phyloP scores from a whole-genome alignment of 1,140 invertebrate species.

The Drosophila ogumai region DNA sequence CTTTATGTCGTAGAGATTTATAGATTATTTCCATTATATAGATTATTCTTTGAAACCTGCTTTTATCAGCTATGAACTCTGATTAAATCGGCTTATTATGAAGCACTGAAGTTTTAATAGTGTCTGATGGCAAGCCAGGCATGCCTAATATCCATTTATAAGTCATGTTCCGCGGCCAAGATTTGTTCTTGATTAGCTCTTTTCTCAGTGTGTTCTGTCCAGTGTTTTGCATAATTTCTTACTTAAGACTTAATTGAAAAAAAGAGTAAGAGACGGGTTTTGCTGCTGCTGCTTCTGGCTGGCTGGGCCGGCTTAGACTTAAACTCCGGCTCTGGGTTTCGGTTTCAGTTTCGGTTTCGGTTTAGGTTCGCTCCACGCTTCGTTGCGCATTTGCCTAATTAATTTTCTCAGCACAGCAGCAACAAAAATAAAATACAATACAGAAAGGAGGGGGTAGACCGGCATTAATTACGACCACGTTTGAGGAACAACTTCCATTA shows the following conservation, averaged over 20 bases:
- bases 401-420: slow-evolving; percentile 76
- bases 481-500: slow-evolving; percentile 82
- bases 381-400: slow-evolving; percentile 83
- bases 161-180: slow-evolving; percentile 10
- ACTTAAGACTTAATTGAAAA: slow-evolving; percentile 84
- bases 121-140: background rate
- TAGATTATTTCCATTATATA: slow-evolving; percentile 2
- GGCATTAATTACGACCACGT: slow-evolving; percentile 81
- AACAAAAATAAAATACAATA: slow-evolving; percentile 36
- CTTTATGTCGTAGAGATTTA: background rate
- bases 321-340: slow-evolving; percentile 56
- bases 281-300: slow-evolving; percentile 15
- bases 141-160: slow-evolving; percentile 18
- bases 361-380: slow-evolving; percentile 69
- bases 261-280: slow-evolving; percentile 58
- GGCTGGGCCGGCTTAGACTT: slow-evolving; percentile 38
- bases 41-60: background rate
- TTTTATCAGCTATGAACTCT: slow-evolving; percentile 6
- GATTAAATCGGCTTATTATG: background rate
- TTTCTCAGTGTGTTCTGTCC: slow-evolving; percentile 39
- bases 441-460: slow-evolving; percentile 17
- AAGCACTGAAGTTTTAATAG: background rate
- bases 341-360: slow-evolving; percentile 48
- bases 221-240: slow-evolving; percentile 84
- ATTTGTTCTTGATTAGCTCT: slow-evolving; percentile 26